These are phyloP conservation scores for Microplitis deprimator DNA, from an alignment of 2,888 invertebrate species.

Conservation along the genomic window DNA sequence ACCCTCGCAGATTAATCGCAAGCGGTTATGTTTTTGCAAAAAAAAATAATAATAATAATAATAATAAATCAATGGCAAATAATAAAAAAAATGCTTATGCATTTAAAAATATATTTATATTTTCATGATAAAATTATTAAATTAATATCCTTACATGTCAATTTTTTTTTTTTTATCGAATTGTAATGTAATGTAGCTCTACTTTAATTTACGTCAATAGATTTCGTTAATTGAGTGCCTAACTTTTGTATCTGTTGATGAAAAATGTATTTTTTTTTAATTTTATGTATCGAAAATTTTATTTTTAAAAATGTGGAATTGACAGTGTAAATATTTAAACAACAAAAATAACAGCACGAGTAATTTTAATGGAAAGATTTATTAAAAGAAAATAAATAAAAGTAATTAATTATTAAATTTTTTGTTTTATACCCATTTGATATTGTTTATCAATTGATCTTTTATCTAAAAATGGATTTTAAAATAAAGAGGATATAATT, in stretches of 20 bases:
- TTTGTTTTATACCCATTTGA: conserved; percentile 23
- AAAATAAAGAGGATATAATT: conserved; percentile 26
- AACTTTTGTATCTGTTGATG: conserved; percentile 6
- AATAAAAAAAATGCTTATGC: conserved; percentile 9
- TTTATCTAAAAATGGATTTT: conserved; percentile 24
- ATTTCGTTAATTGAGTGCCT: conserved; percentile 21
- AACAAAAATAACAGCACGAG: conserved; percentile 2
- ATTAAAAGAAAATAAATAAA: conserved; percentile 14
- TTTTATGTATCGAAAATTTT: not conserved
- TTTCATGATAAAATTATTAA: conserved; percentile 6
- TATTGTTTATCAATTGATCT: not conserved
- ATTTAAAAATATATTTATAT: conserved; percentile 14
- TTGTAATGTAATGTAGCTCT: not conserved
- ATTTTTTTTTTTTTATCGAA: not conserved
- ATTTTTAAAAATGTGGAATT: conserved; percentile 10
- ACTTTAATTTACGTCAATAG: not conserved
- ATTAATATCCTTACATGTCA: conserved; percentile 2
- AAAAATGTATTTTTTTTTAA: not conserved
- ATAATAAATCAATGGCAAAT: not conserved
- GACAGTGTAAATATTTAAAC: not conserved
- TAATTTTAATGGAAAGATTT: not conserved
- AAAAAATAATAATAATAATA: not conserved
- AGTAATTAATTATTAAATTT: conserved; percentile 16
- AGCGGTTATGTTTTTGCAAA: not conserved
- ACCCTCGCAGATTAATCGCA: conserved; percentile 3